Base-by-base conservation (phyloP, 64 coral and sea anemone species). In the Catalaphyllia jardinei region DNA sequence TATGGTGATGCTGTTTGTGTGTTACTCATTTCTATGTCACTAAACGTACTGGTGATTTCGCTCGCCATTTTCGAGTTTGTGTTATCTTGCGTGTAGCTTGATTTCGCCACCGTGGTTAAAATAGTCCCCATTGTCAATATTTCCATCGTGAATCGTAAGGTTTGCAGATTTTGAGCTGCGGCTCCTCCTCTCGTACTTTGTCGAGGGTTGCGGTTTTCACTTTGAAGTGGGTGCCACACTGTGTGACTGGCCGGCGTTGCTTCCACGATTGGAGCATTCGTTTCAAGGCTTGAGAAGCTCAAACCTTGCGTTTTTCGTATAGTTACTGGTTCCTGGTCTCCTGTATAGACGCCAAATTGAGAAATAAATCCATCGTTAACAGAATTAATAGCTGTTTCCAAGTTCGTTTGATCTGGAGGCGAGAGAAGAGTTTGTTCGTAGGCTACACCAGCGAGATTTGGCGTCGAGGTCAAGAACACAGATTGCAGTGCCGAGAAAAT, bases 331-430 rank as follows among this genome's bases (percentile, higher is more conserved):
- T 51, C 10, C 20, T 67, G 4, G 62, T 42, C 67, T 51, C 81
- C 81, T 85, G 81, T 85, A 29, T 71, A 10, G 62, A 85, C 62
- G 20, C 39, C 81, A 85, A 85, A 85, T 85, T 71, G 65, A 85
- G 81, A 71, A 85, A 51, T 17, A 83, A 39, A 67, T 38, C 20
- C 61, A 83, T 65, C 60, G 80, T 83, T 83, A 83, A 83, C 61
- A 67, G 18, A 83, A 67, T 38, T 83, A 13, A 24, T 64, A 24
- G 20, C 33, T 18, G 62, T 85, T 85, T 85, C 35, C 62, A 67
- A 29, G 30, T 16, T n/a, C n/a, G 15, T 35, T 69, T 71, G 62
- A 35, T 85, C 62, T 51, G 65, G 81, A 51, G 13, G 24, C 33
- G 60, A 71, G 16, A 33, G 63, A 71, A 71, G 62, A 71, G 31